Percentiles rank a stretch among this genome's conserved stretches.
Evolutionary conservation across 2,113 vertebrate genomes (phyloP).

Genomic region (Pipa parva): DNA sequence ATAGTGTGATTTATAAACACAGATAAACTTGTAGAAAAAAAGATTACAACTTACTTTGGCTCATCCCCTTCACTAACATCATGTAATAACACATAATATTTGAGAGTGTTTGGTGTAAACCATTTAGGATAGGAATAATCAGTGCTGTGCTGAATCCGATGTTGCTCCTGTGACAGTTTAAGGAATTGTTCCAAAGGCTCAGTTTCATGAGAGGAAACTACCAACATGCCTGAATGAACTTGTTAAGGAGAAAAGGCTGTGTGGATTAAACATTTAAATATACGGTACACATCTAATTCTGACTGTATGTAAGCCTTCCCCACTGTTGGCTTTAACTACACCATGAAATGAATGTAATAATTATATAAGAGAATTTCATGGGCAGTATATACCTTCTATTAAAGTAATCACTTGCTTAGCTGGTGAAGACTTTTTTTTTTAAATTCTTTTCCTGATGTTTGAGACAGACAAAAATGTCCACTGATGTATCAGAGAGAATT

Average conservation of each 20-base stretch:
- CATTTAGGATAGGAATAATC: constrained; percentile 90
- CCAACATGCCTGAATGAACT: constrained; percentile 80
- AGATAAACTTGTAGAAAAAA: not conserved
- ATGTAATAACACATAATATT: constrained; percentile 93
- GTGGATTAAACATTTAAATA: constrained; percentile 16
- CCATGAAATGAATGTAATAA: too few relatives aligned
- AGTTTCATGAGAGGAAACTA: constrained; percentile 85
- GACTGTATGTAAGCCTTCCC: too few relatives aligned
- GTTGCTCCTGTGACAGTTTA: constrained; percentile 94
- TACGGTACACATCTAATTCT: constrained; percentile 4
- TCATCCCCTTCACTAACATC: constrained; percentile 85
- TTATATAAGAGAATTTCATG: too few relatives aligned
- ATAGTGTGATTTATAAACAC: too few relatives aligned
- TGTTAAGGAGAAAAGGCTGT: constrained; percentile 55
- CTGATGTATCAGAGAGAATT: too few relatives aligned
- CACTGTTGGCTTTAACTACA: too few relatives aligned
- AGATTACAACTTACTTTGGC: constrained; percentile 69
- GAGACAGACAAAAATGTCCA: too few relatives aligned
- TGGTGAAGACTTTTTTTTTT: too few relatives aligned
- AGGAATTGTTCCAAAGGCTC: constrained; percentile 90
- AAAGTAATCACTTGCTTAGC: too few relatives aligned
- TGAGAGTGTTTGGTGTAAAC: constrained; percentile 97
- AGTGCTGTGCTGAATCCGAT: constrained; percentile 90
- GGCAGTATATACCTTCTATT: too few relatives aligned
- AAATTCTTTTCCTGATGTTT: too few relatives aligned